A percentile compares a stretch with the other conserved stretches of the same genome.
Evolutionary conservation across 64 coral and sea anemone species (phyloP).

Genomic region (Porites lutea): DNA sequence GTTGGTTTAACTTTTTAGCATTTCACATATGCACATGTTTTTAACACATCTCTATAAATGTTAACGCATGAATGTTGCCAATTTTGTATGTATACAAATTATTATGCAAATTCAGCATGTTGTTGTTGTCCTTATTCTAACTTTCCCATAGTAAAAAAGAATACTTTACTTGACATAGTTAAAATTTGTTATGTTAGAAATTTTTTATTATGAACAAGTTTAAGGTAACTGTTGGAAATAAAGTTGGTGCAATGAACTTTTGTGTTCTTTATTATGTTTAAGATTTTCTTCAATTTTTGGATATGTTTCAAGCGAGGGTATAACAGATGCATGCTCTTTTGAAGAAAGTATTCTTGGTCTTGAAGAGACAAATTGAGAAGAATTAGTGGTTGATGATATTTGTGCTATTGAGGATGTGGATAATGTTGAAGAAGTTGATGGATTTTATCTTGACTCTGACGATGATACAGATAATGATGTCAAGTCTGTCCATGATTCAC

Average conservation of each 20-base stretch:
- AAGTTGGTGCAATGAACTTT: constrained; percentile 15
- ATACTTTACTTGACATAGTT: constrained; percentile 3
- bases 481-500: constrained; percentile 30
- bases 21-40: constrained; percentile 11
- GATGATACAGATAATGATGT: constrained; percentile 44
- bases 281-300: constrained; percentile 58
- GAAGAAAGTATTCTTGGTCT: constrained; percentile 34
- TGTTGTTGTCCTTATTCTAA: background rate
- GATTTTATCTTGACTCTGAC: constrained; percentile 58
- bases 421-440: constrained; percentile 48
- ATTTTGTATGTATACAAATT: constrained; percentile 17
- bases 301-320: constrained; percentile 19
- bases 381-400: constrained; percentile 39
- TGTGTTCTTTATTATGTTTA: constrained; percentile 23
- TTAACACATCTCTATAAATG: constrained; percentile 7
- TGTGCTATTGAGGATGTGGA: constrained; percentile 35
- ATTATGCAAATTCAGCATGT: background rate
- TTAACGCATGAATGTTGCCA: constrained; percentile 9
- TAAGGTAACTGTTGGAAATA: constrained; percentile 9
- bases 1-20: constrained; percentile 10
- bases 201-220: constrained; percentile 1
- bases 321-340: constrained; percentile 11
- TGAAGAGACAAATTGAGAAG: constrained; percentile 18
- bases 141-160: too few species aligned
- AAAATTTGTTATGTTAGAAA: background rate